A percentile compares a stretch with the other conserved stretches of the same genome.
Evolutionary conservation across 2,113 vertebrate species (phyloP).

Genomic region (Corvus moneduloides): DNA sequence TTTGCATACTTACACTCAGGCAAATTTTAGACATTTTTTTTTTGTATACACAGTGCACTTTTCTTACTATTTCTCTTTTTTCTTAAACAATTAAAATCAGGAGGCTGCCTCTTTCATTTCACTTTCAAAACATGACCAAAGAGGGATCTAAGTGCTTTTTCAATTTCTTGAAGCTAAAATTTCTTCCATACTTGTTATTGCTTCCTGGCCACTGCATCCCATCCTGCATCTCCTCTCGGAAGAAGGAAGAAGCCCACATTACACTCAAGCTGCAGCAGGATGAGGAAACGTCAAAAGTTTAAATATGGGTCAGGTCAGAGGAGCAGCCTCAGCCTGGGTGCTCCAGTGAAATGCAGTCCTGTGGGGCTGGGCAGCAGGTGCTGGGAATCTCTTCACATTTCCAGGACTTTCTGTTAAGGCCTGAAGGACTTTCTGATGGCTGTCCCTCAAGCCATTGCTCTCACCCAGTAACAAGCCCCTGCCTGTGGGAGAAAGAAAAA

Average conservation of each 20-base stretch:
- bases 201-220: not conserved
- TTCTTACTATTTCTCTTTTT: conserved; percentile 45
- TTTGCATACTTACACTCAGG: conserved; percentile 57
- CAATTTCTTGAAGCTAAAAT: conserved; percentile 3
- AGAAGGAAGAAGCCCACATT: not conserved
- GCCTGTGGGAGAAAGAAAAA: not conserved
- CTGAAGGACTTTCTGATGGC: not conserved
- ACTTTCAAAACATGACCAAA: conserved; percentile 64
- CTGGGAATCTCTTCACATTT: not conserved
- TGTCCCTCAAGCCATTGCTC: accelerated
- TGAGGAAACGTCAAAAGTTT: not conserved
- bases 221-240: not conserved
- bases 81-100: conserved; percentile 64
- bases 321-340: not conserved
- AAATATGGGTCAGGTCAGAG: not conserved
- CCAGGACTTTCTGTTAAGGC: not conserved
- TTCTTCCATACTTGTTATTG: not conserved
- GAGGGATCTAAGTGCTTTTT: conserved; percentile 43
- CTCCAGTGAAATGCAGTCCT: not conserved
- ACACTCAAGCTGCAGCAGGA: not conserved
- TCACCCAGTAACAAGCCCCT: not conserved
- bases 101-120: conserved; percentile 43
- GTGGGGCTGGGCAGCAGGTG: accelerated
- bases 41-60: not conserved
- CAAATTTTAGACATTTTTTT: conserved; percentile 50